A percentile compares a stretch with the other conserved stretches of the same genome.
Conservation (phyloP, 1,140 invertebrate species). For the Ceratina australensis region DNA sequence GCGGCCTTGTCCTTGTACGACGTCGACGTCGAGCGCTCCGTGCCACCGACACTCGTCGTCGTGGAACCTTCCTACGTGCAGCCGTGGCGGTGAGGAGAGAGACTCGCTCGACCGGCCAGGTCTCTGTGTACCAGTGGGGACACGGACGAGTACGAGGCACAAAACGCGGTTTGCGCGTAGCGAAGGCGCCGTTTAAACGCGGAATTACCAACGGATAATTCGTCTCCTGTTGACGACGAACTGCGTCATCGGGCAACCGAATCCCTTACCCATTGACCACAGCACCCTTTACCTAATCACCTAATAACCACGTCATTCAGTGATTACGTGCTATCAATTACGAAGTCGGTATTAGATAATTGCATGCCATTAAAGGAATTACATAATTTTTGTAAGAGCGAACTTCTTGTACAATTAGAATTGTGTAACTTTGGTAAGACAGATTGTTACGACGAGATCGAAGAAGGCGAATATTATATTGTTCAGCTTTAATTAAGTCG, state of each 20-base stretch:
- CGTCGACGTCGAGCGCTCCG: conserved; percentile 56
- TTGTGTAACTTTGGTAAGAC: too few relatives aligned
- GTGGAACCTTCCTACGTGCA: conserved; percentile 59
- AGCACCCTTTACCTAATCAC: not conserved
- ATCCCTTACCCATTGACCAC: conserved; percentile 2
- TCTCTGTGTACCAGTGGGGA: not conserved
- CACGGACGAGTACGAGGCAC: not conserved
- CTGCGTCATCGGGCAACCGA: conserved; percentile 27
- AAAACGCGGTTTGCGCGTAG: not conserved
- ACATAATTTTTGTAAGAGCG: too few relatives aligned
- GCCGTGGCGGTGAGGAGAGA: conserved; percentile 45
- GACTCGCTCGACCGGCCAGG: not conserved
- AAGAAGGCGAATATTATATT: too few relatives aligned
- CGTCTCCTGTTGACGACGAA: conserved; percentile 7
- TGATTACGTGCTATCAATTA: too few relatives aligned
- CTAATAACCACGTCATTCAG: too few relatives aligned
- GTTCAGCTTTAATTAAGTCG: too few relatives aligned
- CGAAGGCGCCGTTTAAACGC: conserved; percentile 30
- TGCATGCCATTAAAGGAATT: too few relatives aligned
- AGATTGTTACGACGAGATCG: too few relatives aligned
- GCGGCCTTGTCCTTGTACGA: conserved; percentile 69
- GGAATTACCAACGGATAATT: conserved; percentile 23
- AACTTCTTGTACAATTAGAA: too few relatives aligned
- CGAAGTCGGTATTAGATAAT: too few relatives aligned
- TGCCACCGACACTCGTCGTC: conserved; percentile 60